Evolutionary conservation across 2,113 vertebrate species (phyloP).

Genomic region (Melanerpes formicivorus): DNA sequence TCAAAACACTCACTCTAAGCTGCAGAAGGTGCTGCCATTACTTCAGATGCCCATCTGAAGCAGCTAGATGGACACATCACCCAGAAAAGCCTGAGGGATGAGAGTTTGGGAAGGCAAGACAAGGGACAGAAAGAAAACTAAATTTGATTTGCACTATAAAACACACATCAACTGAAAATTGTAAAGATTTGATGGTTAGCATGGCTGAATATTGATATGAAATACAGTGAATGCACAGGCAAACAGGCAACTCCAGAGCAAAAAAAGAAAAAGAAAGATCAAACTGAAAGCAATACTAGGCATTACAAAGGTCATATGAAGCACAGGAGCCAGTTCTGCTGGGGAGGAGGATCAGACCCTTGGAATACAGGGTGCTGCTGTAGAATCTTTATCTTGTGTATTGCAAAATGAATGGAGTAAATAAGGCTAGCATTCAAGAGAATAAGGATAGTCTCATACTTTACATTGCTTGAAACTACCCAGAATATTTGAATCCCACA

Average conservation of each 20-base stretch:
- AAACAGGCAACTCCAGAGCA: neutral
- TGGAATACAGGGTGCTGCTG: neutral
- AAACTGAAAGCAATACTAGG: neutral
- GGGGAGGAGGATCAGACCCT: neutral
- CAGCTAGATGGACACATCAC: neutral
- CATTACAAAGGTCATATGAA: neutral
- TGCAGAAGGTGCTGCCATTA: neutral
- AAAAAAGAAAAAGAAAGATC: neutral
- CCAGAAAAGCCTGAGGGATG: neutral
- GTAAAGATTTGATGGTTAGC: neutral
- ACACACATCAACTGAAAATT: neutral
- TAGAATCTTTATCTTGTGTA: neutral
- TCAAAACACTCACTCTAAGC: neutral
- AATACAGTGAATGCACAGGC: neutral
- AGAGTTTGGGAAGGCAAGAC: neutral
- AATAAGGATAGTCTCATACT: neutral
- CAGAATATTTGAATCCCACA: too few species aligned
- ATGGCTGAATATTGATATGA: neutral
- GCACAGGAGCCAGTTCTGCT: neutral
- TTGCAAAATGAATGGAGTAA: neutral
- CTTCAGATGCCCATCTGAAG: neutral
- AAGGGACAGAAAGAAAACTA: neutral
- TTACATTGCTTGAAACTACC: neutral
- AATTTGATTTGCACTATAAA: neutral
- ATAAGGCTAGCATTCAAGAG: neutral